These are phyloP conservation scores for Hepsetus odoe DNA, from an alignment of 2,113 vertebrate species.

Conservation along the genomic window DNA sequence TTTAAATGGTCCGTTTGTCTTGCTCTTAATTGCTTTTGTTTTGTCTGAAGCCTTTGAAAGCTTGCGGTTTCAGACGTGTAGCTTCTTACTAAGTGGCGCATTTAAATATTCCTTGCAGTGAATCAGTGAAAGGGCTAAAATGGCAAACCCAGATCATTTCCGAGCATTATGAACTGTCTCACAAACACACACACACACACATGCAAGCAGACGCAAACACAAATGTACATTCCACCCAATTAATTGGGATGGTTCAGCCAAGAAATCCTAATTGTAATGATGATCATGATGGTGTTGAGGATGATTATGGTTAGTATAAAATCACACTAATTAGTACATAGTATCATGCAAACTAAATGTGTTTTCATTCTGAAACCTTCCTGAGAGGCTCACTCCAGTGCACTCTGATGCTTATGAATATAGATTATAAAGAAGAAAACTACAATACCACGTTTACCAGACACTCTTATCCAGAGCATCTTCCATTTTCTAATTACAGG, in stretches of 20 bases:
- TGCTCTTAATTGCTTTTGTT: constrained; percentile 13
- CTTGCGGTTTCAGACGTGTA: neutral
- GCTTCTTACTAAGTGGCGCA: neutral
- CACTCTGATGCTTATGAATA: neutral
- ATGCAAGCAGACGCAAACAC: constrained; percentile 23
- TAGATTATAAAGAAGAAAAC: neutral
- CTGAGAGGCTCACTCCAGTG: neutral
- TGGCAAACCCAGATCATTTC: neutral
- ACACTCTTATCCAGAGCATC: no score
- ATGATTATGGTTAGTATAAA: constrained; percentile 17
- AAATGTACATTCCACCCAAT: neutral
- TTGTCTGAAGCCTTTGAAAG: neutral
- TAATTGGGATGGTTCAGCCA: constrained; percentile 10
- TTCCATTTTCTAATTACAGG: no score
- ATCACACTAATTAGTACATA: constrained; percentile 17
- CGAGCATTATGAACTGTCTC: neutral
- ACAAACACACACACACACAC: constrained; percentile 27
- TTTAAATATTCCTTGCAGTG: neutral
- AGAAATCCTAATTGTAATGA: constrained; percentile 24
- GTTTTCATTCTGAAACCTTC: neutral
- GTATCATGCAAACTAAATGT: neutral
- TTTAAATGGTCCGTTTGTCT: neutral
- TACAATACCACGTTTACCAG: no score
- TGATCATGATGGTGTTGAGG: constrained; percentile 10
- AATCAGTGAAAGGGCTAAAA: constrained; percentile 25